Conservation (phyloP, 2,113 vertebrate genomes). For the Amphilophus citrinellus region DNA sequence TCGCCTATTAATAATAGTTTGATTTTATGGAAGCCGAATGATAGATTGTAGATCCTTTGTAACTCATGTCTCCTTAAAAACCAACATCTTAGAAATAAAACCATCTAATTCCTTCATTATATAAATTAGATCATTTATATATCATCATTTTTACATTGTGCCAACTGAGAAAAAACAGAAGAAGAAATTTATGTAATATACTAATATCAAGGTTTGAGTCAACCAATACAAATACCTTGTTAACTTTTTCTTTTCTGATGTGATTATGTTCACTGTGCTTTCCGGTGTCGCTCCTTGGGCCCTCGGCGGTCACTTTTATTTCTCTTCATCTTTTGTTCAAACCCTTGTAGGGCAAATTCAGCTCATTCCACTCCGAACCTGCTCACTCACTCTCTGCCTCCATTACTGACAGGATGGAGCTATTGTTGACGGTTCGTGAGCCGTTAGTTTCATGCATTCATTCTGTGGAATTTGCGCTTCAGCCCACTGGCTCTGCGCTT, state of each 20-base stretch:
- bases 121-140: neutral
- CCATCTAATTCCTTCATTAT: neutral
- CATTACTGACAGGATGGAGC: neutral
- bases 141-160: neutral
- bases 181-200: neutral
- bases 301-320: neutral
- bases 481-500: conserved; percentile 1
- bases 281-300: neutral
- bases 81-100: neutral
- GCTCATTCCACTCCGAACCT: neutral
- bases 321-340: conserved; percentile 14
- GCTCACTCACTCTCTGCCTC: neutral
- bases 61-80: neutral
- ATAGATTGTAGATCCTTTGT: neutral
- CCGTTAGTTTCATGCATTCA: neutral
- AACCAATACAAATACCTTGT: conserved; percentile 2
- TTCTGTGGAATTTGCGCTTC: conserved; percentile 8
- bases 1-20: neutral
- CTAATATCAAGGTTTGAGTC: neutral
- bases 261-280: neutral
- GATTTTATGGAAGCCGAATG: neutral
- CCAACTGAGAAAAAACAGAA: neutral
- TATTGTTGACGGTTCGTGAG: conserved; percentile 8
- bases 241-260: conserved; percentile 10
- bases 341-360: neutral